Base-by-base conservation (phyloP, 2,113 vertebrate genomes). In the Alexandromys fortis region DNA sequence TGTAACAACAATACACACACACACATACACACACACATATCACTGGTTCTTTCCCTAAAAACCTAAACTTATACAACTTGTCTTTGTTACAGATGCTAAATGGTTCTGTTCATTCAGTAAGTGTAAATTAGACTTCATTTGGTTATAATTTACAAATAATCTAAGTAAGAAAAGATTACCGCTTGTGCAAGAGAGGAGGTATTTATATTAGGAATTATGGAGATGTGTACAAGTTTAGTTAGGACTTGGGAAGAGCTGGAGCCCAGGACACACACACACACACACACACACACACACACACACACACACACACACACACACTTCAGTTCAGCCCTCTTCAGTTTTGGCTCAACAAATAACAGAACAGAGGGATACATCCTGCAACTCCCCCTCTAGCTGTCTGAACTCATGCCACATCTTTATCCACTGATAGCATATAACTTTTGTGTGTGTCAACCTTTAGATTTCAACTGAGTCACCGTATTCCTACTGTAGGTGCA, bases 231-330 rank as follows among this genome's bases (percentile, higher is more conserved):
- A 83, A 47, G 24, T 95, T 73, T 86, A 78, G 47, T 2, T 65
- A 94, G 61, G n/a, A 16, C 76, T 94, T 26, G n/a, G 68, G 24
- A 93, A 94, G 47, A 87, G 16, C 42, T 88, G 70, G 78, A 93
- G 22, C 5, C 49, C 19, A 77, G 14, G 63, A 30, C 49, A 93
- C 21, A 81, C 49, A 93, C 79, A 47, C 8, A 24, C 65, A 33
- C 79, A 58, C 55, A 19, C 55, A 58, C 55, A 19, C 55, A 58
- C 55, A 19, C 55, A 58, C 55, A 16, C 52, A 55, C 52, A 5
- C 55, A 17, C 52, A 30, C 49, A 93, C 21, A 77, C 58, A 93
- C 85, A 47, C 8, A 24, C 65, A 28, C 79, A 42, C 42, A 42
- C 81, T 95, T 93, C 58, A 86, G 61, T 6, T 45, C 73, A 52